Evolutionary conservation across 2,797 vertebrate genomes (phyloP).

Genomic region (Atherinosoma microstoma): DNA sequence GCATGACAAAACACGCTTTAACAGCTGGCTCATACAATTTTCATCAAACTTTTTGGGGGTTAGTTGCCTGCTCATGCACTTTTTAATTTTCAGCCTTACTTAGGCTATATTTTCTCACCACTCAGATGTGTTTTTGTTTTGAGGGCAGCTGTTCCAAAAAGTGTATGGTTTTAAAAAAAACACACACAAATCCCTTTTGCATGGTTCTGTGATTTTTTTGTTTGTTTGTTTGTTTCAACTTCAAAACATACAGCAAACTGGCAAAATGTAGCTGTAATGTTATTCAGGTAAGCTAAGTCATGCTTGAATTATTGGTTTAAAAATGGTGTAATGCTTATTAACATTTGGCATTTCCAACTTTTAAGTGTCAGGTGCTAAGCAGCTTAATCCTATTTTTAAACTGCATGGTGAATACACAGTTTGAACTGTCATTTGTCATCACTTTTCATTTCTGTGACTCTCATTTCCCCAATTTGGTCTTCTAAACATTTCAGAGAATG

Average conservation of each 20-base stretch:
- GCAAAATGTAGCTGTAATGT: slow-evolving; percentile 22
- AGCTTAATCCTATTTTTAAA: slow-evolving; percentile 5
- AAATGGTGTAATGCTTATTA: slow-evolving; percentile 15
- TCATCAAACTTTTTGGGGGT: slow-evolving; percentile 42
- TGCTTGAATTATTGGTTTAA: slow-evolving; percentile 35
- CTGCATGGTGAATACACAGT: slow-evolving; percentile 3
- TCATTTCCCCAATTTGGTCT: neutral
- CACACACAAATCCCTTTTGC: slow-evolving; percentile 7
- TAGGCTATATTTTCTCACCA: slow-evolving; percentile 22
- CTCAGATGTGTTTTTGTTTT: neutral
- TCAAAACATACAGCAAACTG: slow-evolving; percentile 40
- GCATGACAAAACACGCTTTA: slow-evolving; percentile 64
- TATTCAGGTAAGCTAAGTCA: slow-evolving; percentile 42
- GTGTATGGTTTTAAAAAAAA: slow-evolving; percentile 1
- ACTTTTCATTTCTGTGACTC: neutral
- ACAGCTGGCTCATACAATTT: slow-evolving; percentile 66
- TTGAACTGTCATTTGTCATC: slow-evolving; percentile 1
- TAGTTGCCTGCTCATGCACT: slow-evolving; percentile 13
- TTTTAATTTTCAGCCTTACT: slow-evolving; percentile 30
- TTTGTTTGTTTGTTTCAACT: slow-evolving; percentile 25
- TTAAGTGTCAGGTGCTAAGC: slow-evolving; percentile 21
- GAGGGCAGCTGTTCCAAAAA: slow-evolving; percentile 26
- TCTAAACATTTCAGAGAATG: slow-evolving; percentile 5
- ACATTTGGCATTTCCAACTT: slow-evolving; percentile 43
- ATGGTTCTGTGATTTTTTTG: neutral